Evolutionary conservation across 2,113 vertebrate genomes (phyloP).

Genomic region (Pan paniscus): DNA sequence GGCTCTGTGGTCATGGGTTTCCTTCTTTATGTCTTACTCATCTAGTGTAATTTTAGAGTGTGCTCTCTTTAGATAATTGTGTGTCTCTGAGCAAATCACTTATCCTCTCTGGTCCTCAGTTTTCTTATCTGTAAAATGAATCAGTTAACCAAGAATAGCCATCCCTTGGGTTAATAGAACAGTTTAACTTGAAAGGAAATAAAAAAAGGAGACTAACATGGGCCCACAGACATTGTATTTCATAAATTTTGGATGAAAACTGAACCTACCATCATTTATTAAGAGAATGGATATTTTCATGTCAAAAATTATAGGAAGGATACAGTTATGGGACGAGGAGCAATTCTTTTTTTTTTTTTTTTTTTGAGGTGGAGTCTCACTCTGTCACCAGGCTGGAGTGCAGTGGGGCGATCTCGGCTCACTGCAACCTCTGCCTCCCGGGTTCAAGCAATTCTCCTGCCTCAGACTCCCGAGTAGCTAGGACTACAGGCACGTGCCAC

Average conservation of each 20-base stretch:
- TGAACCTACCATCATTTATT: neutral
- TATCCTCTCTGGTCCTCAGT: neutral
- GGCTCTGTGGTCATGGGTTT: rapidly evolving
- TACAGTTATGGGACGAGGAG: neutral
- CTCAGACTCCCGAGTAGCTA: no score
- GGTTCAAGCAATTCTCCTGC: no score
- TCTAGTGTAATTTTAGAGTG: neutral
- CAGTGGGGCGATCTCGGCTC: no score
- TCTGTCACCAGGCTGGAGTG: no score
- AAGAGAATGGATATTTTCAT: neutral
- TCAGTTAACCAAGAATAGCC: neutral
- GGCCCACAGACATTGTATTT: neutral
- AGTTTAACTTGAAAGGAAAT: neutral
- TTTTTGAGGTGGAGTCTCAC: no score
- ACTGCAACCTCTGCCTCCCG: no score
- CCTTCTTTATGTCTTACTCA: neutral
- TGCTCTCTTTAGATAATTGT: no score
- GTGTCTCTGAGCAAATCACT: neutral
- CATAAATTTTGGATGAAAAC: neutral
- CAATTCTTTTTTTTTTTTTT: neutral
- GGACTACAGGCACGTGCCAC: no score
- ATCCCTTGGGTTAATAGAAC: neutral
- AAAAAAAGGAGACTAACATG: neutral
- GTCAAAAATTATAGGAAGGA: neutral
- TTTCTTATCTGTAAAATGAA: neutral